phyloP scores from a whole-genome alignment of 2,888 invertebrate species.

The Ochlodes sylvanus region DNA sequence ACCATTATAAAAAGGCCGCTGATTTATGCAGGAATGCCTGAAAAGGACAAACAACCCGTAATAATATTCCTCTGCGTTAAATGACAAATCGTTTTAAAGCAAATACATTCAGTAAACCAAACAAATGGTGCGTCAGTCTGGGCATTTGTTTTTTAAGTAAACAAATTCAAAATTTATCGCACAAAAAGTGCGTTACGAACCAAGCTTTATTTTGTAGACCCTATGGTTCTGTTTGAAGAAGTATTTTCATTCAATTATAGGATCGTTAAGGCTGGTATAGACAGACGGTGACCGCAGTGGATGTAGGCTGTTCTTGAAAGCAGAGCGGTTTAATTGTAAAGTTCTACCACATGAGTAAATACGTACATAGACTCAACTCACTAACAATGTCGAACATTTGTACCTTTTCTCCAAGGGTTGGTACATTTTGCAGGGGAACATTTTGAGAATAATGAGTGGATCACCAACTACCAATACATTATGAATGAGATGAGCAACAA shows the following conservation, averaged over 20 bases:
- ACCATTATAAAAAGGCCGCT: too few species aligned
- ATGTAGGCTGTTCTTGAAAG: slow-evolving; percentile 32
- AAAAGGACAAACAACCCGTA: not conserved
- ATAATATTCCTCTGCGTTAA: slow-evolving; percentile 12
- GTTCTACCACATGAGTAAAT: slow-evolving; percentile 2
- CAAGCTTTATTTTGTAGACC: not conserved
- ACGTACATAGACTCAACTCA: too few species aligned
- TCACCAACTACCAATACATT: too few species aligned
- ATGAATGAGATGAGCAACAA: too few species aligned
- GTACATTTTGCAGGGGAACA: too few species aligned
- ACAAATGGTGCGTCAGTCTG: slow-evolving; percentile 24
- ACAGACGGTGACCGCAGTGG: slow-evolving; percentile 32
- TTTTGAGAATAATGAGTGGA: too few species aligned
- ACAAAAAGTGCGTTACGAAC: not conserved
- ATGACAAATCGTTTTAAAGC: slow-evolving; percentile 27
- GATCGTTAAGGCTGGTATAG: slow-evolving; percentile 15
- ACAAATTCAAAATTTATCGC: slow-evolving; percentile 36
- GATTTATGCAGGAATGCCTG: not conserved
- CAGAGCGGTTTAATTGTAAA: slow-evolving; percentile 33
- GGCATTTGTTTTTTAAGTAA: slow-evolving; percentile 32
- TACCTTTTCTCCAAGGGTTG: too few species aligned
- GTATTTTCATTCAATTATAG: slow-evolving; percentile 25
- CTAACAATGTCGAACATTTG: too few species aligned
- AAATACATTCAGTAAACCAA: slow-evolving; percentile 20
- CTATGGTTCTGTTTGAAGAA: slow-evolving; percentile 4